These are phyloP conservation scores for Paraescarpia echinospica DNA, from an alignment of 1,140 invertebrate genomes.

Conservation along the genomic window DNA sequence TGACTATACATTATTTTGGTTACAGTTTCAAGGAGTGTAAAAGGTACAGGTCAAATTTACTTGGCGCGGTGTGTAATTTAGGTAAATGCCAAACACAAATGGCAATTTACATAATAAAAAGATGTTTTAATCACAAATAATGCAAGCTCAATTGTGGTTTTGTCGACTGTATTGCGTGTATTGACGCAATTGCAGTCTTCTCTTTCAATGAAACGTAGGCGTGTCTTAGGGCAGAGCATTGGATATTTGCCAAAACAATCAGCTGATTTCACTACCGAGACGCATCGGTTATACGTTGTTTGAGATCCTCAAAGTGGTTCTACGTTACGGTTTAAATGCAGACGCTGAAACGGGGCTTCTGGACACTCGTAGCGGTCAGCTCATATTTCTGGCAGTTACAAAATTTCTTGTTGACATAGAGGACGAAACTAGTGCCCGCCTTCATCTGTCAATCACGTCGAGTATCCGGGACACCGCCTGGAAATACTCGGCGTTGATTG, in stretches of 20 bases:
- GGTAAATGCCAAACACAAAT: neutral
- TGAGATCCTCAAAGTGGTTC: neutral
- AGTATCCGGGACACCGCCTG: neutral
- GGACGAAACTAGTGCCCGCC: neutral
- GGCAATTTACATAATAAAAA: neutral
- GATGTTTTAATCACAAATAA: neutral
- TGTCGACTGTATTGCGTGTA: neutral
- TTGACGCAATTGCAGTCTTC: neutral
- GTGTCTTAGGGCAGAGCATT: neutral
- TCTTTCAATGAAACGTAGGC: constrained; percentile 5
- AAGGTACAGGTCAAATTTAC: too few relatives aligned
- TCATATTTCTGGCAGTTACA: neutral
- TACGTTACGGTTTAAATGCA: neutral
- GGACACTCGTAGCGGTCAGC: neutral
- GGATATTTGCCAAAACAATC: neutral
- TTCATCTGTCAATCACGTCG: neutral
- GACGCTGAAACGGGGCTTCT: neutral
- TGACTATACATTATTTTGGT: too few relatives aligned
- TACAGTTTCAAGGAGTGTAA: too few relatives aligned
- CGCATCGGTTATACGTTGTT: neutral
- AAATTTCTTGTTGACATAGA: neutral
- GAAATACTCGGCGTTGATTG: neutral
- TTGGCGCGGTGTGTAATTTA: neutral
- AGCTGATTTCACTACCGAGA: neutral
- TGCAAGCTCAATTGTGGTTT: neutral